phyloP scores from a whole-genome alignment of 1,140 invertebrate species.

The Eurytemora carolleeae region DNA sequence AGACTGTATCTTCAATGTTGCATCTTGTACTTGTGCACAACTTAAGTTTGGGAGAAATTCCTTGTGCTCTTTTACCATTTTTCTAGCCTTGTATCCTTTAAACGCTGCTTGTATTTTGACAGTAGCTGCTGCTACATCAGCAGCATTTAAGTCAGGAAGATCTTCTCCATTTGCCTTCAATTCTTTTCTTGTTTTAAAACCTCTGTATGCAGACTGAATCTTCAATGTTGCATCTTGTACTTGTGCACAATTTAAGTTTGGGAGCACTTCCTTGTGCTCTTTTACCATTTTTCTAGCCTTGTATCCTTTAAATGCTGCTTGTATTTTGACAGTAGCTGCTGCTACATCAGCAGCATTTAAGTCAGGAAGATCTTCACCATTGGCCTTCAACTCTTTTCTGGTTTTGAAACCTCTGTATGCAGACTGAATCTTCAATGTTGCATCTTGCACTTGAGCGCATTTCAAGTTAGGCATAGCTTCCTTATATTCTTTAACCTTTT shows the following conservation, averaged over 20 bases:
- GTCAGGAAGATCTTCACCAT: slow-evolving; percentile 1
- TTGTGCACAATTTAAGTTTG: slow-evolving; percentile 1
- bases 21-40: neutral
- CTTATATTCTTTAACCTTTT: neutral
- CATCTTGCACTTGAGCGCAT: neutral
- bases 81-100: slow-evolving; percentile 8
- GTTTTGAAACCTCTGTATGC: slow-evolving; percentile 9
- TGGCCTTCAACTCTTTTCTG: slow-evolving; percentile 2
- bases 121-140: slow-evolving; percentile 7
- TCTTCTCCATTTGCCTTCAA: neutral
- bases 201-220: slow-evolving; percentile 10
- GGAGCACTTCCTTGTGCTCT: slow-evolving; percentile 9
- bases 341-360: slow-evolving; percentile 5
- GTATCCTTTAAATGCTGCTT: slow-evolving; percentile 7
- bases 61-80: neutral
- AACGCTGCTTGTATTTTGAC: slow-evolving; percentile 13
- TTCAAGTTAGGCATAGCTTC: slow-evolving; percentile 11
- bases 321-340: slow-evolving; percentile 14
- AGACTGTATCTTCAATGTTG: slow-evolving; percentile 9
- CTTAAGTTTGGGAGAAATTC: slow-evolving; percentile 3
- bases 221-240: slow-evolving; percentile 6
- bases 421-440: slow-evolving; percentile 9
- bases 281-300: neutral
- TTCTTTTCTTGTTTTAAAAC: slow-evolving; percentile 7
- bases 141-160: slow-evolving; percentile 3